Evolutionary conservation across 2,888 invertebrate genomes (phyloP), one percentile per base, ranked within the genome.

Genomic region (Colostygia pectinataria): DNA sequence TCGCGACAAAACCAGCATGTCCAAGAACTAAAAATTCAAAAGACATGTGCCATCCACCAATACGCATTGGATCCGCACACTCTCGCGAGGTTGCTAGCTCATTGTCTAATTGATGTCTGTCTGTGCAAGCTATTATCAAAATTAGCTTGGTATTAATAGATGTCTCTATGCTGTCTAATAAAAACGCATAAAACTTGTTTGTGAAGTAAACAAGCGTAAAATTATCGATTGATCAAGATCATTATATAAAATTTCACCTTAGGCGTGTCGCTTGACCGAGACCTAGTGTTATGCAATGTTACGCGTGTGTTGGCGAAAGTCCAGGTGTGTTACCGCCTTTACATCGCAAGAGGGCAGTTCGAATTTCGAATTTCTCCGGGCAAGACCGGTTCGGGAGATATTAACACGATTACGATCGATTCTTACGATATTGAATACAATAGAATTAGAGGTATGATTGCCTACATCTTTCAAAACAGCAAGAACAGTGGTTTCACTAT

Each of bases 321-420:
- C 63, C 52, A 42, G 37, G 56, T 57, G 52, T 43, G 44, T 55
- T 72, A 71, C 66, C 55, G 62, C 41, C 42, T 56, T 55, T 53
- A 50, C 42, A 52, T 57, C 42, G 58, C 62, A 49, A 45, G 36
- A 49, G 59, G 64, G 68, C 59, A n/a, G n/a, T n/a, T n/a, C n/a
- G n/a, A 74, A 74, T 77, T 77, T 77, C 74, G 65, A 76, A 79
- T 85, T 85, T 86, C 83, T 66, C 81, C 69, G 59, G 60, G 66
- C 60, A 55, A 63, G 57, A 83, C 83, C 78, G 79, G 83, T 83
- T 73, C 50, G 25, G 50, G 32, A 45, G 39, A 51, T 34, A 50
- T 38, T 38, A 43, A 55, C 46, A 53, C 54, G 53, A 53, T 53
- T 56, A 41, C 32, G 49, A 55, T 51, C 56, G 55, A 55, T 54